Evolutionary conservation across 2,113 vertebrate species (phyloP).

Genomic region (Potamarius usumacintae): DNA sequence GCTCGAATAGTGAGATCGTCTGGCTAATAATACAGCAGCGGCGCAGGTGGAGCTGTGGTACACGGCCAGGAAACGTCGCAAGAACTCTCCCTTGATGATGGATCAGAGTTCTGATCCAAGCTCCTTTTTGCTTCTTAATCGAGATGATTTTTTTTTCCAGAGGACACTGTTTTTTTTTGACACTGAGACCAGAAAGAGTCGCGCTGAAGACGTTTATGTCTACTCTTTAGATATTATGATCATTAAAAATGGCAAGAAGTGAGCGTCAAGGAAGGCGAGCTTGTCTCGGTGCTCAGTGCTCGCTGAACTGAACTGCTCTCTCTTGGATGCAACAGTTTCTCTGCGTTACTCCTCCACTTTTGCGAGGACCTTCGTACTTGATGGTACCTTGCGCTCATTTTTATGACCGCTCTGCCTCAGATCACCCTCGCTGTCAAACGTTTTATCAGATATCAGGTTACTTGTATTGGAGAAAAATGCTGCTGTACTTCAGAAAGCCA

Average conservation of each 20-base stretch:
- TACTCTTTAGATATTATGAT: too few species aligned
- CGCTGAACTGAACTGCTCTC: neutral
- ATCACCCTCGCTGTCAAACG: neutral
- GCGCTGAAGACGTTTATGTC: too few species aligned
- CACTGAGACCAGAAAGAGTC: neutral
- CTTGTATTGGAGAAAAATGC: neutral
- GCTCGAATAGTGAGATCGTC: constrained; percentile 11
- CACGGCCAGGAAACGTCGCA: neutral
- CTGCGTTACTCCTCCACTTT: neutral
- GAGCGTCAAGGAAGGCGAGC: neutral
- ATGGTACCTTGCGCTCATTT: neutral
- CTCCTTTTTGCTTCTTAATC: neutral
- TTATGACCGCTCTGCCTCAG: too few species aligned
- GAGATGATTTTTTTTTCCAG: neutral
- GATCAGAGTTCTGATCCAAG: neutral
- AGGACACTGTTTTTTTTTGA: neutral
- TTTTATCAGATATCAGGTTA: neutral
- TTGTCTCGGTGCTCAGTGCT: neutral
- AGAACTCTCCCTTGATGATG: neutral
- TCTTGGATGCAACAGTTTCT: neutral
- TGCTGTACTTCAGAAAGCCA: too few species aligned
- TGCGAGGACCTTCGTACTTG: neutral
- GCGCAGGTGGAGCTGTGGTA: constrained; percentile 4
- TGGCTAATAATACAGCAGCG: neutral
- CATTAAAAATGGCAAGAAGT: neutral